Conservation (phyloP, 1,140 invertebrate species). For the Drosophila novamexicana region DNA sequence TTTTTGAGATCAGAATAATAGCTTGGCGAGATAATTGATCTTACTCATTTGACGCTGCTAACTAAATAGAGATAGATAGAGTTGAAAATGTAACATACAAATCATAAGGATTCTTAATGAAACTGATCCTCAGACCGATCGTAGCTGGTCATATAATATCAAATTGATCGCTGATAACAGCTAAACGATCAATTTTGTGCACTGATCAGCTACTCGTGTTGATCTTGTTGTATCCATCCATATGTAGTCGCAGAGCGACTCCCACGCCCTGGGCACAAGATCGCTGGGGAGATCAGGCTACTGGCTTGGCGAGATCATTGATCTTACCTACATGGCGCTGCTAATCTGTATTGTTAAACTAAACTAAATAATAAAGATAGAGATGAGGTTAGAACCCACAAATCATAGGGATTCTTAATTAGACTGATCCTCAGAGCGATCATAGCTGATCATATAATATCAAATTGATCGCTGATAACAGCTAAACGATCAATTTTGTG, state of each 20-base stretch:
- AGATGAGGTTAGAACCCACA: too few species aligned
- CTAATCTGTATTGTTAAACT: too few species aligned
- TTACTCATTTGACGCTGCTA: slow-evolving; percentile 76
- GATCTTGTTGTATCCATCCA: slow-evolving; percentile 40
- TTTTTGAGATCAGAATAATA: neutral
- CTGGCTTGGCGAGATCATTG: slow-evolving; percentile 57
- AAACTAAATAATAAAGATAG: too few species aligned
- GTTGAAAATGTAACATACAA: too few species aligned
- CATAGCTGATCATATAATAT: slow-evolving; percentile 1
- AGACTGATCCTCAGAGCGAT: neutral
- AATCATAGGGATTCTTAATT: too few species aligned
- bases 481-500: neutral
- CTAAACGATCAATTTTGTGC: neutral
- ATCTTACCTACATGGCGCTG: slow-evolving; percentile 77
- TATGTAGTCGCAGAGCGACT: slow-evolving; percentile 36
- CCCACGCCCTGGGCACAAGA: slow-evolving; percentile 11
- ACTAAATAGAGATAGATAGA: too few species aligned
- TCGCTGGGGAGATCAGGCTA: slow-evolving; percentile 7
- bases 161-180: slow-evolving; percentile 1
- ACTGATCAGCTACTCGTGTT: slow-evolving; percentile 11
- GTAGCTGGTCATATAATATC: neutral
- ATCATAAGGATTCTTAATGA: neutral
- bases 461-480: neutral
- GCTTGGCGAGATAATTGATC: slow-evolving; percentile 64
- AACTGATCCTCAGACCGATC: neutral